Evolutionary conservation across 2,797 vertebrate species (phyloP), one percentile per base, ranked within the genome.

Genomic region (Orestias chungarensis): DNA sequence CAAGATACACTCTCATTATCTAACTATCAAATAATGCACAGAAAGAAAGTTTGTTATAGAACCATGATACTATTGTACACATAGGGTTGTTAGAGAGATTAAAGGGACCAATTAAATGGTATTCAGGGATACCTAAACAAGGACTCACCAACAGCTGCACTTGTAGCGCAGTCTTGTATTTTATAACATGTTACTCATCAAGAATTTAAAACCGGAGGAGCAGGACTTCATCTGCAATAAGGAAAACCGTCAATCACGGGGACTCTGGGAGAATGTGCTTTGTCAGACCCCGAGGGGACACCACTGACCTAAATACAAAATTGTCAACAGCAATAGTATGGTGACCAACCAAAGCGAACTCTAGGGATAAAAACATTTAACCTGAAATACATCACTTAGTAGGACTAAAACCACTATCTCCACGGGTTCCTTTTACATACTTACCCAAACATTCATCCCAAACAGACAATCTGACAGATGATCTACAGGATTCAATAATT

Each of bases 281-380:
- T 89, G 91, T 91, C 88, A 89, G 89, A 88, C 89, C 93, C 92
- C 73, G 86, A 93, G 92, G 93, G 93, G 91, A 80, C 80, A 89
- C 87, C 86, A 87, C 82, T 94, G 94, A 95, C 93, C 93, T 93
- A 95, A 94, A 94, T 94, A 92, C 88, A 88, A 93, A 93, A 90
- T 90, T 87, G 88, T 92, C 87, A 89, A 93, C 90, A 93, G 87
- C 85, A 87, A 86, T 81, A 71, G 76, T 73, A 81, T 73, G 85
- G 66, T 91, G 88, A 89, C 87, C 86, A 86, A 81, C 81, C 84
- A 68, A 83, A 68, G 74, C 79, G 69, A 82, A 71, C 75, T 72
- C 83, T 12, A 54, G 84, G 85, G 80, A 87, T 76, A 79, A 69
- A 81, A 81, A 84, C 80, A 70, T 83, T 91, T 87, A 85, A 82